phyloP scores from a whole-genome alignment of 2,113 vertebrate species.

The Chionis minor region DNA sequence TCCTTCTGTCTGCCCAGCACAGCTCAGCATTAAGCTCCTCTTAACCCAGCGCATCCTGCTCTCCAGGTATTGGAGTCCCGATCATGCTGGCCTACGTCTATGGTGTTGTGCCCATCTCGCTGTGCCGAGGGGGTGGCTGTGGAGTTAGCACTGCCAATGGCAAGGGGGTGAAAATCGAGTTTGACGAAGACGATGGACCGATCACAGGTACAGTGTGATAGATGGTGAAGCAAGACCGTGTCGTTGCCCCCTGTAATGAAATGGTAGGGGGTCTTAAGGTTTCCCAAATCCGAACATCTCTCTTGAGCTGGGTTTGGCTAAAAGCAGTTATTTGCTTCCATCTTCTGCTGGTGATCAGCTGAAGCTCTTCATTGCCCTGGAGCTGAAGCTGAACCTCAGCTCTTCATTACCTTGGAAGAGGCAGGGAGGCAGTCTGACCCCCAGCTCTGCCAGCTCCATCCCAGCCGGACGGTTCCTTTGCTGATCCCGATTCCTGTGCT shows the following conservation, averaged over 20 bases:
- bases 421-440: no score
- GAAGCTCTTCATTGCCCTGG: no score
- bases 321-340: neutral
- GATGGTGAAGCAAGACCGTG: neutral
- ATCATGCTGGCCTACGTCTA: conserved; percentile 99
- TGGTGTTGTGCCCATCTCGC: conserved; percentile 95
- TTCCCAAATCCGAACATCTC: neutral
- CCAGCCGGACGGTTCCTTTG: accelerated
- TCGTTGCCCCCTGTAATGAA: neutral
- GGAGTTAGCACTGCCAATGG: conserved; percentile 96
- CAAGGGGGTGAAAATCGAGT: conserved; percentile 94
- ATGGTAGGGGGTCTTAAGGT: accelerated
- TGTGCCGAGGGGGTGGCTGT: conserved; percentile 95
- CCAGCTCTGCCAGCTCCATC: neutral
- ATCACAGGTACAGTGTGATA: conserved; percentile 85
- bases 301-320: neutral
- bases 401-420: no score
- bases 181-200: conserved; percentile 95
- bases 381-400: neutral
- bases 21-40: neutral
- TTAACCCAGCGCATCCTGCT: neutral
- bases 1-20: neutral
- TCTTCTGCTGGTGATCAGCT: neutral
- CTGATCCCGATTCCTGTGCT: neutral
- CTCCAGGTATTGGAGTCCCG: conserved; percentile 93